Evolutionary conservation across 2,797 vertebrate species (phyloP).

Genomic region (Peromyscus nudipes): DNA sequence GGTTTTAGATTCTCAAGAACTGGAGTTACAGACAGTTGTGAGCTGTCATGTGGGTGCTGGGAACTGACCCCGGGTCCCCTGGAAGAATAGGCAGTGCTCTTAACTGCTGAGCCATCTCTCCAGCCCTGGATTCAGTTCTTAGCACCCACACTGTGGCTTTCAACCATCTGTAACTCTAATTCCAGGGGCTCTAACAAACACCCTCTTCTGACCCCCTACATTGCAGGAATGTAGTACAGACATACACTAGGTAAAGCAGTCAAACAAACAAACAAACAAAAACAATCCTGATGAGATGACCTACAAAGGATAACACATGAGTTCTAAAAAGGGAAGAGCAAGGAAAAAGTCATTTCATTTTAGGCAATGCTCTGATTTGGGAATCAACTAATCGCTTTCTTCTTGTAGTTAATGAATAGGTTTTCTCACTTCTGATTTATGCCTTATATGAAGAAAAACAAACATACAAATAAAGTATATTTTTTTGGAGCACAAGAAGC

Average conservation of each 20-base stretch:
- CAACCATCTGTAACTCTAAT: not conserved
- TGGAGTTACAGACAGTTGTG: not conserved
- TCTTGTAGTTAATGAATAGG: constrained; percentile 1
- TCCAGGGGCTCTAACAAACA: not conserved
- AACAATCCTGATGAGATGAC: not conserved
- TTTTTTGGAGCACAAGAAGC: not conserved
- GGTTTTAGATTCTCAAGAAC: not conserved
- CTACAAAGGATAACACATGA: not conserved
- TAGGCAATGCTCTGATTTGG: constrained; percentile 2
- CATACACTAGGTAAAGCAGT: not conserved
- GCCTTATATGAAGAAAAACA: constrained; percentile 16
- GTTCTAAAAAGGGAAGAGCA: not conserved
- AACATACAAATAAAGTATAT: not conserved
- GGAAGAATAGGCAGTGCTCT: not conserved
- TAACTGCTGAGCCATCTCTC: not conserved
- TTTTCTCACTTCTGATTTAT: constrained; percentile 46
- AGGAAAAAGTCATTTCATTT: not conserved
- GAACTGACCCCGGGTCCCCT: not conserved
- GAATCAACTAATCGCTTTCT: constrained; percentile 7
- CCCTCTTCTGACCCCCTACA: not conserved
- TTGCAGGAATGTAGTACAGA: not conserved
- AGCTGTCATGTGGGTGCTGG: not conserved
- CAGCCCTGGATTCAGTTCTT: not conserved
- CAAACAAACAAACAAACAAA: not conserved
- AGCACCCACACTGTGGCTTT: not conserved